These are phyloP conservation scores for Uropetala carovei DNA, from an alignment of 2,888 invertebrate species.

Conservation along the genomic window DNA sequence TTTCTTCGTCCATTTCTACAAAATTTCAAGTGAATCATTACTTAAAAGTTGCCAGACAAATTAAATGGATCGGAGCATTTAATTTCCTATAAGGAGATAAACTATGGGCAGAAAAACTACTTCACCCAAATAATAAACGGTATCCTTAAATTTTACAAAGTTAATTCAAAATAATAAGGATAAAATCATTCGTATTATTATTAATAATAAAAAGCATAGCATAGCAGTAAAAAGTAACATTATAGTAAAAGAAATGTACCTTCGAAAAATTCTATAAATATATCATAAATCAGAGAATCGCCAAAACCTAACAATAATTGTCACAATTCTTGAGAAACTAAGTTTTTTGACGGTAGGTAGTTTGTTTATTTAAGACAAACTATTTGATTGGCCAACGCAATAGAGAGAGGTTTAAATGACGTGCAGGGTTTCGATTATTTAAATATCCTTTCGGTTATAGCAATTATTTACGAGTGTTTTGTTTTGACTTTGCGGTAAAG, in stretches of 20 bases:
- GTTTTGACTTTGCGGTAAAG: no score
- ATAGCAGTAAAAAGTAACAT: background rate
- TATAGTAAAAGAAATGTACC: no score
- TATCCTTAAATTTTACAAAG: background rate
- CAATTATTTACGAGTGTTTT: no score
- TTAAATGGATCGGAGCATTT: background rate
- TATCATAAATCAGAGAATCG: no score
- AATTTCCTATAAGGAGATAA: background rate
- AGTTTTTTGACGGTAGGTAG: background rate
- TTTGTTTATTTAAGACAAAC: conserved; percentile 23
- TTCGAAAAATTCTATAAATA: no score
- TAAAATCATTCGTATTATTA: background rate
- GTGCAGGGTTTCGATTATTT: background rate
- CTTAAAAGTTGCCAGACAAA: background rate
- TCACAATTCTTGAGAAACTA: background rate
- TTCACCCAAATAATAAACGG: background rate
- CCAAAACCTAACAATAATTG: background rate
- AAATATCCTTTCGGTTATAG: no score
- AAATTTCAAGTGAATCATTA: no score
- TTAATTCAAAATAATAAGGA: background rate
- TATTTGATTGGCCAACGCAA: conserved; percentile 45
- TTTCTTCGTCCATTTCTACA: conserved; percentile 89
- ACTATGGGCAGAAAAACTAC: background rate
- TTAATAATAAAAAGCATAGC: background rate
- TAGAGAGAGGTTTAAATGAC: background rate